Evolutionary conservation across 2,113 vertebrate genomes (phyloP).

Genomic region (Ameiurus melas): DNA sequence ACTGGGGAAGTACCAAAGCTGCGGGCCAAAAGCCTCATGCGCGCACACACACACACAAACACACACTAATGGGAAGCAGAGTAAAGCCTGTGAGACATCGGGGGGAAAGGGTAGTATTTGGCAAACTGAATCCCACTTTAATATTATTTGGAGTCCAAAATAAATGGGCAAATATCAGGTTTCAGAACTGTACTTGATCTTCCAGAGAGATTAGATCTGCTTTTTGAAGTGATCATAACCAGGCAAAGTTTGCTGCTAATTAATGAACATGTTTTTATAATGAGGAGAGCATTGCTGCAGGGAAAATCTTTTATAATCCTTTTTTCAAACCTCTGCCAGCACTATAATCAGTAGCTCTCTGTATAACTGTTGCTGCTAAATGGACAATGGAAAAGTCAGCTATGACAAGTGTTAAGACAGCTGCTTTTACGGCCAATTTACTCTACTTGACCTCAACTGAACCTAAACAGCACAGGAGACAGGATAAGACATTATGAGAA

Average conservation of each 20-base stretch:
- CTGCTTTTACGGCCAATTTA: not conserved
- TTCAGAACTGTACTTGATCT: slow-evolving; percentile 71
- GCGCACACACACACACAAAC: slow-evolving; percentile 64
- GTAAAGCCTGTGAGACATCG: slow-evolving; percentile 77
- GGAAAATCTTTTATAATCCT: not conserved
- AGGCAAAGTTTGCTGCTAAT: slow-evolving; percentile 89
- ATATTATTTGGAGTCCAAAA: slow-evolving; percentile 83
- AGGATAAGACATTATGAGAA: not conserved
- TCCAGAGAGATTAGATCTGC: slow-evolving; percentile 86
- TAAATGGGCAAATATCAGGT: slow-evolving; percentile 86
- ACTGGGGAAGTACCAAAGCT: slow-evolving; percentile 75
- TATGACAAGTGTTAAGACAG: slow-evolving; percentile 5
- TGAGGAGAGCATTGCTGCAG: not conserved
- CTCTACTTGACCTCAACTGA: not conserved
- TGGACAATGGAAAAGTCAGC: not conserved
- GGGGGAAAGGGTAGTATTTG: slow-evolving; percentile 83
- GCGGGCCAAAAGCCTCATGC: slow-evolving; percentile 76
- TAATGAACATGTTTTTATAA: slow-evolving; percentile 74
- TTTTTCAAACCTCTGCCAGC: not conserved
- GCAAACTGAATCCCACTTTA: slow-evolving; percentile 86
- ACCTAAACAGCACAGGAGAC: slow-evolving; percentile 13
- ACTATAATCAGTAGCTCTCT: slow-evolving; percentile 3
- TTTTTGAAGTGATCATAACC: slow-evolving; percentile 85
- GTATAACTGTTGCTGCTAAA: slow-evolving; percentile 10
- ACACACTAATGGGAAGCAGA: slow-evolving; percentile 74